Base-by-base conservation (phyloP, 2,113 vertebrate genomes). In the Monopterus albus region DNA sequence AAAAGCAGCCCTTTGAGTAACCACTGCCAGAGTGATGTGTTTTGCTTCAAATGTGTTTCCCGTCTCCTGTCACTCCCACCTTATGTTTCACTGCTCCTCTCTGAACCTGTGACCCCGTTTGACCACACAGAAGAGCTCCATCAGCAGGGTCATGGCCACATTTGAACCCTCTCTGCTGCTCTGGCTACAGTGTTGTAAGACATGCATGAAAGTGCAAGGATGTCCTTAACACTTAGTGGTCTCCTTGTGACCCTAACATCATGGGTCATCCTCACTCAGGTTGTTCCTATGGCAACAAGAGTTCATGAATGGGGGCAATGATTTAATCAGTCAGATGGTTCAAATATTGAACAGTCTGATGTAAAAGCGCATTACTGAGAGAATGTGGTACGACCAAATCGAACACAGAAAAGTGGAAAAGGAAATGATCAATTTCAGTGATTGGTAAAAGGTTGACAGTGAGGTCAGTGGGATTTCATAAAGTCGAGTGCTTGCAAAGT, bases 41-140 rank as follows among this genome's bases (percentile, higher is more conserved):
- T 58, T 46, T 21, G 45, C 33, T 67, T 66, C 55, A 36, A 38
- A 28, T 36, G 46, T 63, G 29, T 12, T 62, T n/a, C n/a, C n/a
- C 40, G 56, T 59, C 26, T 35, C 6, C 72, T 53, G 50, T 74
- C 79, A 73, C 47, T 84, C 62, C 57, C 14, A 7, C 36, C 18
- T 61, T 29, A 89, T 76, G 85, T 82, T 36, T 74, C 2, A 0
- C 42, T 61, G 40, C 53, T 72, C 62, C 5, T 17, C 23, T 47
- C 5, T 79, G 81, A 88, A 78, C 81, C 61, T 13, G 23, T 69
- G 87, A 88, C 84, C 85, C 50, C 1, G 35, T 40, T 73, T 78
- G 87, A 72, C 89, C 91, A 89, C 88, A 90, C 82, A 87, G 81
- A 84, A 91, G 71, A 15, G 28, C 61, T 43, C 47, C 42, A 65